Base-by-base conservation (phyloP, 1,140 invertebrate species). In the Phymastichus coffea region DNA sequence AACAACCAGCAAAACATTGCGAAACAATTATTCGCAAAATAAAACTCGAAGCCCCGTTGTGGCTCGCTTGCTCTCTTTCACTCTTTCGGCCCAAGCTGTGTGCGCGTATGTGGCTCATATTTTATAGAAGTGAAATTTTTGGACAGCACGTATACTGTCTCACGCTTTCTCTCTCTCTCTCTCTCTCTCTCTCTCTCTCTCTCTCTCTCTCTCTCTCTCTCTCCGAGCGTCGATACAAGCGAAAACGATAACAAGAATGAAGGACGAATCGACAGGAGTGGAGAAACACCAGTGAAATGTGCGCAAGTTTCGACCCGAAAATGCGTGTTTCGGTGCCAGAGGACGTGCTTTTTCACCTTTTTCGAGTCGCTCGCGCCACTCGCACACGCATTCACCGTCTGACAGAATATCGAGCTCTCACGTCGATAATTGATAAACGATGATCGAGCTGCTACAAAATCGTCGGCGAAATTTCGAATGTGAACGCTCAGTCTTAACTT, bases 71-170 rank as follows among this genome's bases (percentile, higher is more conserved):
- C n/a, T n/a, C n/a, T n/a, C n/a, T n/a, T n/a, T n/a, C n/a, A n/a
- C n/a, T n/a, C n/a, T n/a, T n/a, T n/a, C n/a, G n/a, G n/a, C n/a
- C n/a, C n/a, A n/a, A n/a, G n/a, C n/a, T n/a, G n/a, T n/a, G n/a
- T 33, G 12, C 28, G 12, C 28, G 28, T 33, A 33, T 6, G 28
- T 33, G 12, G 35, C 51, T 61, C 59, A 61, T 61, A 61, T 61
- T 61, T 61, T 61, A 55, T 49, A 56, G 44, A 61, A 51, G 59
- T 56, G 59, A 61, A 61, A 61, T 55, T 61, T 61, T 56, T n/a
- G 52, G 38, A 49, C 35, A 51, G 19, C 51, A 14, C 12, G 46
- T 28, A 19, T 35, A 15, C 35, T n/a, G 40, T 35, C 25, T 7
- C 12, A 30, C 1, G 33, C 25, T 44, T 10, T n/a, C 12, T 4